Conservation (phyloP, 2,797 vertebrate genomes). For the Loriculus beryllinus region DNA sequence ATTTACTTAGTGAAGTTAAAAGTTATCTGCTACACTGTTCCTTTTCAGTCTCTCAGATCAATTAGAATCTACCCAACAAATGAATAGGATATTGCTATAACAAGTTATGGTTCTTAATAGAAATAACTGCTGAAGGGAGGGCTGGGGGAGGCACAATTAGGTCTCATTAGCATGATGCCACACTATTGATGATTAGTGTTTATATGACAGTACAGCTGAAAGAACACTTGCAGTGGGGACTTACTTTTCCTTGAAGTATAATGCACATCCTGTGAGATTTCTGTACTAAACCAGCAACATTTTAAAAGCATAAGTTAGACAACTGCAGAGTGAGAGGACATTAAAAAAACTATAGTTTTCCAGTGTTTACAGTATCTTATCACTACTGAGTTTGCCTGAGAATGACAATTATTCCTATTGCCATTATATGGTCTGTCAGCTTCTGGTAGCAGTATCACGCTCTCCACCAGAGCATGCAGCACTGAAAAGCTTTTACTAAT, state of each 20-base stretch:
- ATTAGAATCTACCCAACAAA: neutral
- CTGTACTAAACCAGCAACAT: neutral
- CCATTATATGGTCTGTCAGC: neutral
- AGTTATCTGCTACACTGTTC: neutral
- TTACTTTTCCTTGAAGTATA: neutral
- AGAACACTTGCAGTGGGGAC: neutral
- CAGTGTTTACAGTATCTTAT: neutral
- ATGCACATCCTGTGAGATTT: neutral
- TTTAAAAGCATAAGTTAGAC: neutral
- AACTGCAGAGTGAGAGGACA: neutral
- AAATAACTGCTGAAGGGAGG: neutral
- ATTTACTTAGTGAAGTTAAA: conserved; percentile 27
- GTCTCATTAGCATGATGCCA: neutral
- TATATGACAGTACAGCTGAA: neutral
- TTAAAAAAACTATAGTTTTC: neutral
- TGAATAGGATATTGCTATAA: neutral
- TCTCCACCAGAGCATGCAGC: neutral
- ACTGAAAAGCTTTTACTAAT: neutral
- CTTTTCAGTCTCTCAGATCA: neutral
- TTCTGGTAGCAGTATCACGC: neutral
- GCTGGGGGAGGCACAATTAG: neutral
- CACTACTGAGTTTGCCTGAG: neutral
- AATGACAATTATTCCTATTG: neutral
- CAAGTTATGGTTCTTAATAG: neutral
- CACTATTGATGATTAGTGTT: neutral